These are phyloP conservation scores for Diphyllodes magnificus DNA, from an alignment of 2,113 vertebrate genomes.

Conservation along the genomic window DNA sequence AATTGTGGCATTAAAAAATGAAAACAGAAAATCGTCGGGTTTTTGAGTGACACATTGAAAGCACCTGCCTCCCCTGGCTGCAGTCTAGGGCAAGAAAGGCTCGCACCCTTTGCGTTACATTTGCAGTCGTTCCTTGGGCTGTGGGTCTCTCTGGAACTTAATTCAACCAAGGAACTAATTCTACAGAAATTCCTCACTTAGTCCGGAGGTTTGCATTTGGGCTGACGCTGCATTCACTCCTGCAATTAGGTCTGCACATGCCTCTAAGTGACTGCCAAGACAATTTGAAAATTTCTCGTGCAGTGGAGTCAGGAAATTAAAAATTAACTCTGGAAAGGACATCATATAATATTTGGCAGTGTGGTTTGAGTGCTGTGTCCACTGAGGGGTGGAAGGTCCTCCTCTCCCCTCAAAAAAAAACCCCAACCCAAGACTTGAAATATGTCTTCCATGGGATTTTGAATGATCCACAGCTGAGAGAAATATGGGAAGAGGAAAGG, in stretches of 20 bases:
- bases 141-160: neutral
- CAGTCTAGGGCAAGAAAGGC: neutral
- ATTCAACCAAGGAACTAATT: slow-evolving; percentile 36
- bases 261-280: slow-evolving; percentile 37
- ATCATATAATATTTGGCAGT: slow-evolving; percentile 46
- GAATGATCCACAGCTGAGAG: neutral
- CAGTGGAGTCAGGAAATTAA: slow-evolving; percentile 72
- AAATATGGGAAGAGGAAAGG: neutral
- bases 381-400: slow-evolving; percentile 25
- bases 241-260: slow-evolving; percentile 42
- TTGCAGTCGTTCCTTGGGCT: neutral
- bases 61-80: slow-evolving; percentile 10
- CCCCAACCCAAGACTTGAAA: neutral
- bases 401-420: neutral
- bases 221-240: slow-evolving; percentile 53
- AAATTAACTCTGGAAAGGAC: slow-evolving; percentile 72
- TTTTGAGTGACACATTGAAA: neutral
- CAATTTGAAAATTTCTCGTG: slow-evolving; percentile 49
- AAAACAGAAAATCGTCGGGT: neutral
- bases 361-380: slow-evolving; percentile 45
- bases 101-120: neutral
- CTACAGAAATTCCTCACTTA: slow-evolving; percentile 46
- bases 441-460: neutral
- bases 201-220: slow-evolving; percentile 42
- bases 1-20: slow-evolving; percentile 8